Evolutionary conservation across 2,797 vertebrate species (phyloP), one percentile per base, ranked within the genome.

Genomic region (Manis pentadactyla): DNA sequence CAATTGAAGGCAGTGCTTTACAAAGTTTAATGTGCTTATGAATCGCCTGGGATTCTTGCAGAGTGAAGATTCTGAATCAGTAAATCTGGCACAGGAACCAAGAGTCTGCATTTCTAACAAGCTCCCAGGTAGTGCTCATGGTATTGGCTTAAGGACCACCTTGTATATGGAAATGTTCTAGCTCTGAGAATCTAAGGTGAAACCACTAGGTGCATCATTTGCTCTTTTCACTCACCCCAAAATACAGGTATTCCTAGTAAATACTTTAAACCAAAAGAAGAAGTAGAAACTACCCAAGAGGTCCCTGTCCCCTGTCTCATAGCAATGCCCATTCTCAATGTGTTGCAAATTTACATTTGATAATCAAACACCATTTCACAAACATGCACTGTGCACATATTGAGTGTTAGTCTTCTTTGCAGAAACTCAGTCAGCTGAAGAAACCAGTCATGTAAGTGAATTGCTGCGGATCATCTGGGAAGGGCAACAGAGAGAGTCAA

Each of bases 151-250:
- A 90, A 85, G 21, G 31, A 68, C 23, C 27, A 34, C 2, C 68
- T 10, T 49, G 88, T 23, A 4, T 17, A 66, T 0, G 51, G 12
- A 31, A 73, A 92, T 46, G 6, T 57, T 68, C 34, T n/a, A 81
- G 49, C 25, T 92, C 18, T 19, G 74, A 94, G 25, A 95, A 37
- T 17, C 2, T 9, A 83, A 88, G 37, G 53, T n/a, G 61, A 87
- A 91, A 68, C 89, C 10, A 87, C 15, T 6, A 89, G 74, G 57
- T n/a, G 2, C 1, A 68, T 59, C 25, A 14, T 59, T 90, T 27
- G 9, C 11, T 90, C 14, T 79, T 87, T 78, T 95, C 37, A 6
- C 37, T 82, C n/a, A 27, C 29, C 10, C 66, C 46, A 92, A 61
- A 86, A 64, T 57, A 87, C 31, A 77, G 25, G 68, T 71, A 6